These are phyloP conservation scores for Myripristis jacobus DNA, from an alignment of 2,797 vertebrate species.

Conservation along the genomic window DNA sequence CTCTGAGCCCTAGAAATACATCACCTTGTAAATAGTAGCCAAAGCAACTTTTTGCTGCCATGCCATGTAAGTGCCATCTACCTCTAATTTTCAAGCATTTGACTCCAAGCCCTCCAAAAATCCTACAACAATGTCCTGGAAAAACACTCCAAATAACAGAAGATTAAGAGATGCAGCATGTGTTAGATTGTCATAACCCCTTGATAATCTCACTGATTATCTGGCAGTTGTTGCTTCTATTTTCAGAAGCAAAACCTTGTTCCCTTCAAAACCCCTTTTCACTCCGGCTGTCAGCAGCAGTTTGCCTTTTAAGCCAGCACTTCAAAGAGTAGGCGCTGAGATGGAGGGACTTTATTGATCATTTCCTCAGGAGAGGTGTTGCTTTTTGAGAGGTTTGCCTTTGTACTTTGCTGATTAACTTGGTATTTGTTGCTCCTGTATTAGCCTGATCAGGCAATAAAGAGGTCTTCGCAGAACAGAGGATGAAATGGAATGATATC, in stretches of 20 bases:
- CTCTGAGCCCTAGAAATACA: too few species aligned
- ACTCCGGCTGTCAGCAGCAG: background rate
- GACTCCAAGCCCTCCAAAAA: background rate
- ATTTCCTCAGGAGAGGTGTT: background rate
- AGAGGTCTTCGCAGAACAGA: too few species aligned
- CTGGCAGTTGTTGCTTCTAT: background rate
- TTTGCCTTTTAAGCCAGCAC: background rate
- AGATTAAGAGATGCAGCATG: background rate
- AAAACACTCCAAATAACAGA: background rate
- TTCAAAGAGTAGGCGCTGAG: background rate
- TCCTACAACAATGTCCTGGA: background rate
- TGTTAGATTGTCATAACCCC: background rate
- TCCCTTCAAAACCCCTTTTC: background rate
- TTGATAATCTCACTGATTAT: background rate
- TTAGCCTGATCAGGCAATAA: too few species aligned
- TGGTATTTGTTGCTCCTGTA: too few species aligned
- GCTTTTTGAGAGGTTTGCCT: background rate
- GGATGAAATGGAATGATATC: too few species aligned
- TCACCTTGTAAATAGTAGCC: background rate
- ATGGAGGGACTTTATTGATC: background rate
- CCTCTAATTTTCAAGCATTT: background rate
- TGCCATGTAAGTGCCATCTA: too few species aligned
- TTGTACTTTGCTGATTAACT: too few species aligned
- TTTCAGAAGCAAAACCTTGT: background rate
- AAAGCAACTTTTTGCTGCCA: background rate